Conservation (phyloP, 1,140 invertebrate genomes). For the Dinoponera quadriceps region DNA sequence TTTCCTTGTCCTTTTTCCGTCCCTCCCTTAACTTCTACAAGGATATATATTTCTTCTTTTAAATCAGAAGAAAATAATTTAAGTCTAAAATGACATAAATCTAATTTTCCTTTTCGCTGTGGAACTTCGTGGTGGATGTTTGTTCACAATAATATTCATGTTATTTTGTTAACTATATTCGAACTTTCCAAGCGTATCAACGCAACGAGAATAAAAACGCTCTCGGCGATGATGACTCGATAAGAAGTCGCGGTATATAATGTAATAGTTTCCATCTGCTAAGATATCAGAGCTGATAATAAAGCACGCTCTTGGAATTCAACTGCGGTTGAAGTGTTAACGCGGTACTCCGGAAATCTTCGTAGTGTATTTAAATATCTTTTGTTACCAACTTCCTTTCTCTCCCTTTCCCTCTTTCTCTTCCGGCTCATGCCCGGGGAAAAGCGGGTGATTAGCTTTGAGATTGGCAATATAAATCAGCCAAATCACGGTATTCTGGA, state of each 20-base stretch:
- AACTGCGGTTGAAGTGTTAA: slow-evolving; percentile 8
- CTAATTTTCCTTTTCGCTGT: no score
- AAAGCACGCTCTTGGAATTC: slow-evolving; percentile 12
- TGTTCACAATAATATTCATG: no score
- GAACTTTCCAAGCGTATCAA: no score
- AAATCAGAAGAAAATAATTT: no score
- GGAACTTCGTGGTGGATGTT: no score
- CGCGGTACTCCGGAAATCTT: background rate
- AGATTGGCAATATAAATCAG: slow-evolving; percentile 40
- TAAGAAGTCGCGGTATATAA: slow-evolving; percentile 19
- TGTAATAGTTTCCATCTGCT: slow-evolving; percentile 13
- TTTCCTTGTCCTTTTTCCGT: no score
- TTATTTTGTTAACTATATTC: no score
- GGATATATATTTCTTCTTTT: no score
- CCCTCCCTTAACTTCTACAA: no score
- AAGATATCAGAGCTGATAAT: slow-evolving; percentile 3
- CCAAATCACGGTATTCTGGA: background rate
- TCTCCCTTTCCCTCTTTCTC: no score
- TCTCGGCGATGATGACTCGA: background rate
- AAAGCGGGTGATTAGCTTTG: slow-evolving; percentile 32
- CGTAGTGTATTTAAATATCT: slow-evolving; percentile 7
- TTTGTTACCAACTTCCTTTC: slow-evolving; percentile 19
- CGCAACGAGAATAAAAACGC: slow-evolving; percentile 10
- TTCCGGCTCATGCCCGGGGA: background rate
- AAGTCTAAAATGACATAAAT: no score